phyloP scores from a whole-genome alignment of 2,888 invertebrate genomes.

The Syritta pipiens region DNA sequence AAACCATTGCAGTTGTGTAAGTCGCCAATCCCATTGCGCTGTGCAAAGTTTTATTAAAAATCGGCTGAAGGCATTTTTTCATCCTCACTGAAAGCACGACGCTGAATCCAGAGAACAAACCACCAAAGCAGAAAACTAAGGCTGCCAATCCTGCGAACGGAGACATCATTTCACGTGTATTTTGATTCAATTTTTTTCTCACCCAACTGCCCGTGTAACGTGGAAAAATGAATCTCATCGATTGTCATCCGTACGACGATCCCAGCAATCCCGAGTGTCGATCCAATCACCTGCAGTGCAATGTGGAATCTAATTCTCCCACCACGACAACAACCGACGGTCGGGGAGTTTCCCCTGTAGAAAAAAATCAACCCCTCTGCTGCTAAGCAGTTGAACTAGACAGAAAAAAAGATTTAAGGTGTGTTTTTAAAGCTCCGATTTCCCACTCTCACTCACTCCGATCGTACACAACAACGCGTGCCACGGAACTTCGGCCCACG shows the following conservation, averaged over 20 bases:
- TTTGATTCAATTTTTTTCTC: conserved; percentile 22
- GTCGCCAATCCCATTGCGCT: conserved; percentile 68
- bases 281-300: conserved; percentile 70
- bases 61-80: conserved; percentile 61
- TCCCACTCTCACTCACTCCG: conserved; percentile 72
- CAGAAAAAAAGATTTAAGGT: background rate
- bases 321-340: conserved; percentile 64
- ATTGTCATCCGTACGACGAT: conserved; percentile 68
- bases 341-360: conserved; percentile 70
- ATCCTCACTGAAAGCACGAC: conserved; percentile 69
- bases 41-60: conserved; percentile 71
- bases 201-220: conserved; percentile 71
- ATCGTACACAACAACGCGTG: conserved; percentile 72
- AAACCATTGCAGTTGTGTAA: conserved; percentile 70
- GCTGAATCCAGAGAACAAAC: conserved; percentile 70
- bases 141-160: conserved; percentile 70
- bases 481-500: conserved; percentile 64
- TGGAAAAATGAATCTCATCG: conserved; percentile 71
- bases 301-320: conserved; percentile 71
- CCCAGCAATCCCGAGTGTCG: conserved; percentile 70
- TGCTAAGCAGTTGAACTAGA: conserved; percentile 73
- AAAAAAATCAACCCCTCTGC: conserved; percentile 71
- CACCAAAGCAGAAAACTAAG: conserved; percentile 61
- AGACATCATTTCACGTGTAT: background rate
- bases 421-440: background rate